A percentile compares a stretch with the other conserved stretches of the same genome.
Evolutionary conservation across 2,113 vertebrate species (phyloP).

Genomic region (Dryoscopus gambensis): DNA sequence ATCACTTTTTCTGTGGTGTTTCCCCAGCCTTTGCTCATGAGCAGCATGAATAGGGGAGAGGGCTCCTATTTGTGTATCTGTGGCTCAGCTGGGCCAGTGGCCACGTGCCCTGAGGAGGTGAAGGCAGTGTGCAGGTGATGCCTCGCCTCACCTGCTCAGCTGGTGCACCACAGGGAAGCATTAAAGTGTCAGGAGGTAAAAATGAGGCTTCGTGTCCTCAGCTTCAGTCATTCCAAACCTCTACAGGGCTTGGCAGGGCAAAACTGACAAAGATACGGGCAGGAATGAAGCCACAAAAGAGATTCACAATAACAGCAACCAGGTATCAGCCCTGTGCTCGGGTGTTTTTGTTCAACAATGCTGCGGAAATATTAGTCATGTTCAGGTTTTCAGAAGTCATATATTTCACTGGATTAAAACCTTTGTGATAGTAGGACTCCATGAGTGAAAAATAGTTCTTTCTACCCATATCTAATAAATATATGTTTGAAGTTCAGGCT

Average conservation of each 20-base stretch:
- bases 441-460: background rate
- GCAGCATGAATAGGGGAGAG: background rate
- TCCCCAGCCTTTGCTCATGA: background rate
- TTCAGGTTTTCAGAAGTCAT: background rate
- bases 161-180: rapidly evolving
- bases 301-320: background rate
- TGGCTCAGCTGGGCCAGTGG: background rate
- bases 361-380: background rate
- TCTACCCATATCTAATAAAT: constrained; percentile 9
- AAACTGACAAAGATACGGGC: background rate
- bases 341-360: background rate
- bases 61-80: background rate
- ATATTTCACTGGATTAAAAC: background rate
- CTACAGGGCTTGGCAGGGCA: background rate
- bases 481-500: background rate
- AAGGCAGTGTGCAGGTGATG: too few relatives aligned
- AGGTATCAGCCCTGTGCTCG: background rate
- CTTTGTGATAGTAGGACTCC: background rate
- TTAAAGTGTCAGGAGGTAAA: background rate
- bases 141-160: background rate
- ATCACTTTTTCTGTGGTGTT: background rate
- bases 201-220: rapidly evolving
- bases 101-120: too few relatives aligned
- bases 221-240: background rate
- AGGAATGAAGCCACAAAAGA: background rate